These are phyloP conservation scores for Macroglossus sobrinus DNA, from an alignment of 2,113 vertebrate genomes.

Conservation along the genomic window DNA sequence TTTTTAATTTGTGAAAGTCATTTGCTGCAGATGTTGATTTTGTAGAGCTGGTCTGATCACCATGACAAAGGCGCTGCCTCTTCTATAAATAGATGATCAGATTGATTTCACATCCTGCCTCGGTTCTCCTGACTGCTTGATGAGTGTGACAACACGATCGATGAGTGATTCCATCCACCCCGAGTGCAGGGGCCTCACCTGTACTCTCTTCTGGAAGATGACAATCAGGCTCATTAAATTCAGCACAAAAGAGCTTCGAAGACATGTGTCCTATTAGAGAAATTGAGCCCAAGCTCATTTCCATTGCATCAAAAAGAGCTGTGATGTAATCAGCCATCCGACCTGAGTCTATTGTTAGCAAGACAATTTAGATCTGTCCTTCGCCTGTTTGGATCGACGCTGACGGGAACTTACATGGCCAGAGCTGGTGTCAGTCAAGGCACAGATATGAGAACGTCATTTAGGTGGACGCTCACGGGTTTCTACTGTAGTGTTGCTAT, in stretches of 20 bases:
- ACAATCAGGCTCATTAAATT: conserved; percentile 78
- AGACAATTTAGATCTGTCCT: conserved; percentile 72
- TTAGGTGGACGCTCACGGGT: neutral
- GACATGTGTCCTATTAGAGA: conserved; percentile 73
- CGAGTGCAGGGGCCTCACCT: conserved; percentile 66
- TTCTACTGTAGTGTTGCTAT: neutral
- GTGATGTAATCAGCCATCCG: conserved; percentile 74
- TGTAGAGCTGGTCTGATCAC: neutral
- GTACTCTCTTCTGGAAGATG: conserved; percentile 72
- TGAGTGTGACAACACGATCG: conserved; percentile 68
- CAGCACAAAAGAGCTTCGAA: conserved; percentile 73
- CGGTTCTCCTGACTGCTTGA: conserved; percentile 61
- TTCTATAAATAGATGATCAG: conserved; percentile 64
- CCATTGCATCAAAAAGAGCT: conserved; percentile 68
- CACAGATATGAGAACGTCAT: neutral
- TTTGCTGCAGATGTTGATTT: conserved; percentile 32
- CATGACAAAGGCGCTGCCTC: conserved; percentile 59
- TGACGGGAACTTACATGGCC: neutral
- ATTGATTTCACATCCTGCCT: conserved; percentile 78
- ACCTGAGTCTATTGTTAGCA: conserved; percentile 70
- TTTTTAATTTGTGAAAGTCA: conserved; percentile 27
- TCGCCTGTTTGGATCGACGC: neutral
- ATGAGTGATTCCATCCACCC: conserved; percentile 74
- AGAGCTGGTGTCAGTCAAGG: neutral
- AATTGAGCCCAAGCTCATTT: conserved; percentile 67